Percentiles rank a stretch among this genome's conserved stretches.
Evolutionary conservation across 2,797 vertebrate species (phyloP).

Genomic region (Neostethus bicornis): DNA sequence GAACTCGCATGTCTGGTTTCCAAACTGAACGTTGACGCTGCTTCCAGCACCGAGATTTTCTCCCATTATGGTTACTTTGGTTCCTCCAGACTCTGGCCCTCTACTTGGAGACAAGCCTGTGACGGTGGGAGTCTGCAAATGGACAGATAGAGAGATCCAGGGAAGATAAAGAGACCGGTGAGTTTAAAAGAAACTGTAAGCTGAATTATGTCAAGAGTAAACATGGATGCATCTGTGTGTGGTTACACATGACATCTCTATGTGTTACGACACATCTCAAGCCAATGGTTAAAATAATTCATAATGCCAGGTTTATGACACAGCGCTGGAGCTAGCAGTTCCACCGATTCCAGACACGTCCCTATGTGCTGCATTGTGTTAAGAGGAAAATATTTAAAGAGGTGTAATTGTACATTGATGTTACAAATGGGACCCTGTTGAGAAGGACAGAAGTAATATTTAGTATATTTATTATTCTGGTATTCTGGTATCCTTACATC

Average conservation of each 20-base stretch:
- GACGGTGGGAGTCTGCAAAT: conserved; percentile 86
- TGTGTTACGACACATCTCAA: conserved; percentile 36
- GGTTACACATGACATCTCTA: conserved; percentile 26
- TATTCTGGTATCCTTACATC: too few species aligned
- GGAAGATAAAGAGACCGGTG: conserved; percentile 7
- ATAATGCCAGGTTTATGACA: conserved; percentile 32
- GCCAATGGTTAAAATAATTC: conserved; percentile 59
- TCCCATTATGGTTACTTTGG: conserved; percentile 93
- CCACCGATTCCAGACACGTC: conserved; percentile 59
- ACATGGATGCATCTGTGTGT: conserved; percentile 26
- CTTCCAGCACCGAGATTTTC: conserved; percentile 93
- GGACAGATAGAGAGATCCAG: conserved; percentile 19
- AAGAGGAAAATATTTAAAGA: too few species aligned
- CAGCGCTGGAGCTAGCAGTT: conserved; percentile 47
- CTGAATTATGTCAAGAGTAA: conserved; percentile 20
- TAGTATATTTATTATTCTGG: too few species aligned
- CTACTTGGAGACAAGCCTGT: conserved; percentile 87
- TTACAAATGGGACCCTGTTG: too few species aligned
- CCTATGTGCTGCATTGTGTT: conserved; percentile 28
- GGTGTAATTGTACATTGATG: too few species aligned
- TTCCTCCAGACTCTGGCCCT: conserved; percentile 95
- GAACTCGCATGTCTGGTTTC: conserved; percentile 97
- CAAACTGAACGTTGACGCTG: conserved; percentile 88
- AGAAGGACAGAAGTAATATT: too few species aligned
- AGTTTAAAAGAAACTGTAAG: conserved; percentile 10